These are phyloP conservation scores for Pangasius macronema DNA, from an alignment of 2,797 vertebrate species.

Conservation along the genomic window DNA sequence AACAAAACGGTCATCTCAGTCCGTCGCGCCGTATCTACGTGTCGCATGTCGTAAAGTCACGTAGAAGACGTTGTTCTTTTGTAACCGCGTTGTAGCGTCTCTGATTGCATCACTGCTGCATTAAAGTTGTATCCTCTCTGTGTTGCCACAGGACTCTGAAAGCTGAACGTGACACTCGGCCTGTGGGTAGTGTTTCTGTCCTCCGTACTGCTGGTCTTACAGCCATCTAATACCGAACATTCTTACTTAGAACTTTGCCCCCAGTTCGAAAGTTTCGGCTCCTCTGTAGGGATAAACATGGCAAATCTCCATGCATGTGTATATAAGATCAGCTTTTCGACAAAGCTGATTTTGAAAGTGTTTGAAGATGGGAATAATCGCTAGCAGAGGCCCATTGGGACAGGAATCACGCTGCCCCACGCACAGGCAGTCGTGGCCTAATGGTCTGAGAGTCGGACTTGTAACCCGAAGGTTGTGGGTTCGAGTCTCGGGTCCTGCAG, in stretches of 20 bases:
- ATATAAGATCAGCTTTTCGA: too few relatives aligned
- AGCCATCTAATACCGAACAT: not conserved
- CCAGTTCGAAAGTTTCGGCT: not conserved
- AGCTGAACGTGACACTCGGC: slow-evolving; percentile 52
- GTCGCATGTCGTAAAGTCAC: not conserved
- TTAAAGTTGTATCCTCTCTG: slow-evolving; percentile 61
- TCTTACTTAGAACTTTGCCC: not conserved
- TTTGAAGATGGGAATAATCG: not conserved
- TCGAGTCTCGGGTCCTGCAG: too few relatives aligned
- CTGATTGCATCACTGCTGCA: slow-evolving; percentile 55
- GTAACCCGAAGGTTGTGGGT: too few relatives aligned
- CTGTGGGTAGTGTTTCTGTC: slow-evolving; percentile 48
- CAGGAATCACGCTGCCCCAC: not conserved
- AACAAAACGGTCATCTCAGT: not conserved
- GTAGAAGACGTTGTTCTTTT: not conserved
- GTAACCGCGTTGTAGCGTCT: slow-evolving; percentile 29
- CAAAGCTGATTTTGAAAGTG: too few relatives aligned
- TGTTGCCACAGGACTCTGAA: slow-evolving; percentile 49
- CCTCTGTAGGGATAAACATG: not conserved
- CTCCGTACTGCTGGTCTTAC: slow-evolving; percentile 23
- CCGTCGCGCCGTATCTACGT: not conserved
- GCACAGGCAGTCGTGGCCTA: too few relatives aligned
- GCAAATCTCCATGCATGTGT: not conserved
- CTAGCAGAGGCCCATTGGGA: not conserved
- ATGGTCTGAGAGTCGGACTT: too few relatives aligned